Conservation (phyloP, 1,140 invertebrate species). For the Drosophila pectinifera region DNA sequence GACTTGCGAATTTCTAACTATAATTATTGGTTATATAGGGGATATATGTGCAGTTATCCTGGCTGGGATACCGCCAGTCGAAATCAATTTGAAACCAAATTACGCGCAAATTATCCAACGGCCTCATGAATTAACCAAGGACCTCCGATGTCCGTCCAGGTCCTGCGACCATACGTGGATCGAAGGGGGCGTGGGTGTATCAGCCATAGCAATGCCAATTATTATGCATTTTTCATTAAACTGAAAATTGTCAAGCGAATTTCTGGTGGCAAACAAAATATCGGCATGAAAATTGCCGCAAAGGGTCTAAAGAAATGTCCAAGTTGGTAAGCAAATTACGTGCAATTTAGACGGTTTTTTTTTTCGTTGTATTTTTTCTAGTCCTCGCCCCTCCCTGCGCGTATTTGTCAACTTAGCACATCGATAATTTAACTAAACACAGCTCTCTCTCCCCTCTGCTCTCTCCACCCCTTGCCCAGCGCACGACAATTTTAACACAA, state of each 20-base stretch:
- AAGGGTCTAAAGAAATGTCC: constrained; percentile 24
- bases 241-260: constrained; percentile 61
- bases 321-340: constrained; percentile 31
- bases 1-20: neutral
- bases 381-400: neutral
- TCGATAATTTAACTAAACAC: constrained; percentile 56
- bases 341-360: constrained; percentile 20
- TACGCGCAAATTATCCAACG: constrained; percentile 64
- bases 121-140: constrained; percentile 60
- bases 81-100: constrained; percentile 72
- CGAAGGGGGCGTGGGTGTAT: neutral
- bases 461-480: neutral
- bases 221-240: constrained; percentile 76
- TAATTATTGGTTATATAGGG: constrained; percentile 23
- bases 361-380: neutral
- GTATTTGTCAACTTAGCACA: constrained; percentile 81
- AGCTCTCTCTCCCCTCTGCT: neutral
- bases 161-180: neutral
- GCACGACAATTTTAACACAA: constrained; percentile 68
- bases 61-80: constrained; percentile 1
- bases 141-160: neutral
- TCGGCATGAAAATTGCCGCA: constrained; percentile 20
- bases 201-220: constrained; percentile 53
- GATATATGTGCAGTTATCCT: constrained; percentile 9
- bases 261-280: neutral